Evolutionary conservation across 35 echinoderm and acorn worm genomes (phyloP), one percentile per base, ranked within the genome.

Genomic region (Diadema setosum): DNA sequence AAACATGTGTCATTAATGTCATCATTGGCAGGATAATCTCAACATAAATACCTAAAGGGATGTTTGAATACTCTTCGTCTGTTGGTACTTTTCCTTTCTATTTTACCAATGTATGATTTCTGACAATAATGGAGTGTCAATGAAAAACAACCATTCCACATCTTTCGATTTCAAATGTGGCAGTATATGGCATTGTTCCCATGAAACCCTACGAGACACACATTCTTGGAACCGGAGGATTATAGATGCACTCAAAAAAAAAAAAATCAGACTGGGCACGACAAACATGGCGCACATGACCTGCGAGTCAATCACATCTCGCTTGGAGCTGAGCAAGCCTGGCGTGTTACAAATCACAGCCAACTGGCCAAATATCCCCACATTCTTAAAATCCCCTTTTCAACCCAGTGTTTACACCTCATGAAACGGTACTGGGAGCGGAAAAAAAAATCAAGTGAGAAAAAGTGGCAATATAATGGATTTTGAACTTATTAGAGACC

Each of bases 281-380:
- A 67, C 25, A 12, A 33, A 67, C 37, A 33, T 12, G 27, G 37
- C 4, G 63, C n/a, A 33, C 37, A 33, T 34, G 37, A 33, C 30
- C 30, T 67, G 30, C 7, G 21, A 67, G 27, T 67, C 63, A 2
- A n/a, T n/a, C n/a, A n/a, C n/a, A n/a, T n/a, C n/a, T n/a, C n/a
- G n/a, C n/a, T n/a, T n/a, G 73, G 34, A 44, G 73, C 35, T 42
- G 44, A 78, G 73, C 73, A 41, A 78, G 44, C 24, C 73, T 78
- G 73, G 44, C 73, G 40, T 78, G 73, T 26, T n/a, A 78, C 73
- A 78, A 78, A 78, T 78, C 73, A 78, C 73, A 78, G 44, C 73
- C 39, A 78, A 78, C 15, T 78, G 73, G 73, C 21, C 73, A 44
- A 44, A 44, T 41, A 12, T 39, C 21, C 73, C 73, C 44, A 34